Evolutionary conservation across 2,797 vertebrate species (phyloP).

Genomic region (Hypotaenidia okinawae): DNA sequence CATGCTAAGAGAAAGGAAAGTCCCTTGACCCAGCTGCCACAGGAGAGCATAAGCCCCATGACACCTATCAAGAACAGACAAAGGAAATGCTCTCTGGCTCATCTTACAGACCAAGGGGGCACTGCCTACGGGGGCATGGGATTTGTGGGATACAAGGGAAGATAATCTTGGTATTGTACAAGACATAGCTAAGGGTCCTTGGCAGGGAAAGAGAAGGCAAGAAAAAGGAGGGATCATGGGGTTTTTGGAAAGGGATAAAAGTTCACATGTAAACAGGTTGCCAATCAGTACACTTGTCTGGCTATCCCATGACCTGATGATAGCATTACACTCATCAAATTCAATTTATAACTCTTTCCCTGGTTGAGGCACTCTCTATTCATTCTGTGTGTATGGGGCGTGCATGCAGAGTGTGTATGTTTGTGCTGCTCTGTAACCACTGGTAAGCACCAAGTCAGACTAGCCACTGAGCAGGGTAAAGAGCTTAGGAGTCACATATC

Average conservation of each 20-base stretch:
- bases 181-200: neutral
- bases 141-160: neutral
- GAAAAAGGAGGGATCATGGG: neutral
- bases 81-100: neutral
- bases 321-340: neutral
- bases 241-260: neutral
- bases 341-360: neutral
- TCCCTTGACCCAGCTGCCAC: neutral
- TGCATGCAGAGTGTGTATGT: neutral
- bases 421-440: neutral
- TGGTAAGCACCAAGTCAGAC: neutral
- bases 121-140: rapidly evolving
- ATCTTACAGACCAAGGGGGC: neutral
- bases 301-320: neutral
- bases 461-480: neutral
- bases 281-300: neutral
- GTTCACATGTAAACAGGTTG: neutral
- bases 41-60: neutral
- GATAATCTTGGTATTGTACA: neutral
- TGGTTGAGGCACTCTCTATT: neutral
- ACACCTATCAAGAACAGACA: neutral
- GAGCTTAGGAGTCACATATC: neutral
- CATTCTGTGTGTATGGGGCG: too few relatives aligned
- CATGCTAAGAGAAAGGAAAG: neutral
- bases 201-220: neutral